Percentiles rank a stretch among this genome's conserved stretches.
These are phyloP conservation scores for Pilophorus perplexus DNA, from an alignment of 2,888 invertebrate species.

Conservation along the genomic window DNA sequence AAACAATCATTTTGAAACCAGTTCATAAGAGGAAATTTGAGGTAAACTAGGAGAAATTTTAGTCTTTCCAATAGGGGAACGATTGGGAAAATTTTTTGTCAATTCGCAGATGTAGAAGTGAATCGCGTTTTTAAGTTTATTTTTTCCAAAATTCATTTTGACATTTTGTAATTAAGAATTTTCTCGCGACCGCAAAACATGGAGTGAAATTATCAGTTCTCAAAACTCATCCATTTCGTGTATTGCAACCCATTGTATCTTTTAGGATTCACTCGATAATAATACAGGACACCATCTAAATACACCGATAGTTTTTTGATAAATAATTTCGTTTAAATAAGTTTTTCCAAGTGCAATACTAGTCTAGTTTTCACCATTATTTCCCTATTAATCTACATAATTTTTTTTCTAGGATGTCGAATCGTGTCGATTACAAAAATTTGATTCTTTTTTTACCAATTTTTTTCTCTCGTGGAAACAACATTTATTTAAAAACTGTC, in stretches of 20 bases:
- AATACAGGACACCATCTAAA: slow-evolving; percentile 24
- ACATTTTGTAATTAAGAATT: no score
- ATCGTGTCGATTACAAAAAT: slow-evolving; percentile 31
- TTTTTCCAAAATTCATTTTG: no score
- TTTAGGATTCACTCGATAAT: slow-evolving; percentile 42
- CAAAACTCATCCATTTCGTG: slow-evolving; percentile 7
- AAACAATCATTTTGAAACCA: no score
- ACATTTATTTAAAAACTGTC: slow-evolving; percentile 37
- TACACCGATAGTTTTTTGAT: slow-evolving; percentile 23
- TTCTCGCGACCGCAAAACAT: no score
- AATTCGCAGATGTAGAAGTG: no score
- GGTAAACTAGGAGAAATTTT: no score
- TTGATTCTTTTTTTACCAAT: not conserved
- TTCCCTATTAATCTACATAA: slow-evolving; percentile 21
- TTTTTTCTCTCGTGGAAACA: slow-evolving; percentile 10
- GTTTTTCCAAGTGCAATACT: slow-evolving; percentile 25
- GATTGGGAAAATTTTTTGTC: no score
- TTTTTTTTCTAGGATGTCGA: slow-evolving; percentile 31
- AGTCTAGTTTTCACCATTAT: slow-evolving; percentile 36
- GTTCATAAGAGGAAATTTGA: no score
- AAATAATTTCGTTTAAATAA: not conserved
- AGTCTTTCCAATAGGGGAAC: no score
- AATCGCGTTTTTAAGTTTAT: no score
- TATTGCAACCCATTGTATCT: slow-evolving; percentile 45
- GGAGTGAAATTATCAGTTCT: not conserved